Evolutionary conservation across 2,888 invertebrate genomes (phyloP), one percentile per base, ranked within the genome.

Genomic region (Petrolisthes manimaculis): DNA sequence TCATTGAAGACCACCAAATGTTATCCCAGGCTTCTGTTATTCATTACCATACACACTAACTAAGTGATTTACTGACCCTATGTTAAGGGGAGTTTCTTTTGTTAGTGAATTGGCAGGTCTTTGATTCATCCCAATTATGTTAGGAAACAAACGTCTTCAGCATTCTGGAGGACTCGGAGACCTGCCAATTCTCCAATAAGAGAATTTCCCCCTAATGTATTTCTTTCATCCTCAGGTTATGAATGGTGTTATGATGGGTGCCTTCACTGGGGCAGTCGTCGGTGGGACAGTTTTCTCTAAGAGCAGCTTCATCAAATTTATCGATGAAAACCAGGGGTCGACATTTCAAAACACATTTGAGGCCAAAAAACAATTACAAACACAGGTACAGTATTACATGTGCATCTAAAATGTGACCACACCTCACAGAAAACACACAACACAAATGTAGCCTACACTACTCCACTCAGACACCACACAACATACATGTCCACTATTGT

Each of bases 321-420:
- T 89, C 3, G 86, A 89, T 78, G 56, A 79, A n/a, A 88, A 90
- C 67, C 90, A 88, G 56, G 86, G 82, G 21, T 81, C 88, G 55
- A 61, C 83, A 54, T 89, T 89, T 67, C 71, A 79, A 21, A 86
- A 67, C 54, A 53, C 74, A 18, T 24, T 83, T 82, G 88, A 89
- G 6, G 89, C 86, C 0, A 55, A 86, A 74, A 88, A 89, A 21
- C 21, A 80, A 37, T 74, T 89, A 14, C 89, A 89, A 56, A 81
- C 69, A 53, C 83, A 86, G 86, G 89, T 89, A 84, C 37, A 37
- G 37, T 37, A 37, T 37, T 37, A 37, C 2, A 37, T 2, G 37
- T 37, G 67, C 67, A 14, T 18, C 67, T 67, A 67, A 67, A 14
- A 67, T 18, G 1, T 18, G 12, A 67, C 18, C 1, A 67, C 67